Conservation (phyloP, 1,140 invertebrate species). For the Philotrypesis tridentata region DNA sequence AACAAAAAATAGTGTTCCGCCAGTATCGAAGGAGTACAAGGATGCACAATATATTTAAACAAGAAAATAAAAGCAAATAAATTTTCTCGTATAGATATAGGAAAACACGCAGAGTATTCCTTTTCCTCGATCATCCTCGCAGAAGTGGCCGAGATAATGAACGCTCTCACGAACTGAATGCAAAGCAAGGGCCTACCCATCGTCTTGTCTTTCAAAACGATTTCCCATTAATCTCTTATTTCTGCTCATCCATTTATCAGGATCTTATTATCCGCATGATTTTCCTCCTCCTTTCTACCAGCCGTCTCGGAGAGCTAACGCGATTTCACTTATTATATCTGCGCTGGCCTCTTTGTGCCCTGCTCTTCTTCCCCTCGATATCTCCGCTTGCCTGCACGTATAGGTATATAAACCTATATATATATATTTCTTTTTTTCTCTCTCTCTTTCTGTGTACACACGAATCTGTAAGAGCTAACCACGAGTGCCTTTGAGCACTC, state of each 20-base stretch:
- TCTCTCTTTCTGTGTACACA: background rate
- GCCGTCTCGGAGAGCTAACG: background rate
- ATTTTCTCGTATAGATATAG: too few species aligned
- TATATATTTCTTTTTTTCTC: constrained; percentile 7
- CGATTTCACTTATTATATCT: constrained; percentile 7
- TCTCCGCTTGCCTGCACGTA: too few species aligned
- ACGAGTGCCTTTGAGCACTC: background rate
- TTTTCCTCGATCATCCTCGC: too few species aligned
- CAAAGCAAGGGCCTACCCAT: background rate
- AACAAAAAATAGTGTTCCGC: too few species aligned
- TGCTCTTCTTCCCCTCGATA: background rate
- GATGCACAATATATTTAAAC: too few species aligned
- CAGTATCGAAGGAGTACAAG: too few species aligned
- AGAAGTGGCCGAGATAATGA: too few species aligned
- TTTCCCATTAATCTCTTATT: background rate
- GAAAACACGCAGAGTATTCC: too few species aligned
- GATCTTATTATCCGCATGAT: constrained; percentile 10
- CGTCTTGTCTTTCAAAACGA: background rate
- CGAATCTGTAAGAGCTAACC: background rate
- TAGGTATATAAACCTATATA: background rate
- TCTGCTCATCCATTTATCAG: constrained; percentile 1
- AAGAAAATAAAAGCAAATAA: too few species aligned
- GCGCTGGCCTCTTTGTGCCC: background rate
- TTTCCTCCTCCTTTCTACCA: background rate
- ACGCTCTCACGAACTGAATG: too few species aligned